Conservation (phyloP, 2,113 vertebrate genomes). For the Neomonachus schauinslandi region DNA sequence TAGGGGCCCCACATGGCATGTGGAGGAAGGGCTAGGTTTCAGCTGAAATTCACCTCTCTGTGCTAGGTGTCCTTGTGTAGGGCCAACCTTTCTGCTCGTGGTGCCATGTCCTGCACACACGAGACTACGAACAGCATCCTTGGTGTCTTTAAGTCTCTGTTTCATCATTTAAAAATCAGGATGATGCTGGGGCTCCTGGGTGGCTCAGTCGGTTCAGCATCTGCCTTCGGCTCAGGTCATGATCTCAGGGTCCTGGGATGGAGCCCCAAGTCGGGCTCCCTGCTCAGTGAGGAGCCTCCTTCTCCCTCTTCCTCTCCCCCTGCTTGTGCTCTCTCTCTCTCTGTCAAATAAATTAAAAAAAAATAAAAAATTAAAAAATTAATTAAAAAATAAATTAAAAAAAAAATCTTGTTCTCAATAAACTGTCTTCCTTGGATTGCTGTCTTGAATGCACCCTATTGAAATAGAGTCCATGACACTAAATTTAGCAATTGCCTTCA, state of each 20-base stretch:
- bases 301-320: too few relatives aligned
- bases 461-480: neutral
- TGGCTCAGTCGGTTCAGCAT: too few relatives aligned
- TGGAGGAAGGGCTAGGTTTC: fast-evolving
- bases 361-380: neutral
- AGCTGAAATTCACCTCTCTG: neutral
- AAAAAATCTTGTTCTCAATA: too few relatives aligned
- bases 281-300: too few relatives aligned
- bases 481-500: neutral
- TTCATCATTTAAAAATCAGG: neutral
- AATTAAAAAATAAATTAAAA: too few relatives aligned
- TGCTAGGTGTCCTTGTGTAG: fast-evolving
- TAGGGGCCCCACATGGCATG: fast-evolving
- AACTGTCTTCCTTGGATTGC: neutral
- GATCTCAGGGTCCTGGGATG: too few relatives aligned
- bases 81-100: neutral
- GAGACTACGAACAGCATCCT: neutral
- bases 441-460: neutral
- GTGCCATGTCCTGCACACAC: fast-evolving
- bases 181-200: too few relatives aligned
- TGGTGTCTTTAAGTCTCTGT: neutral
- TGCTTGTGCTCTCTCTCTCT: too few relatives aligned
- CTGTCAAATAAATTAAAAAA: too few relatives aligned
- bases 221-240: too few relatives aligned
- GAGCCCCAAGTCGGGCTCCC: too few relatives aligned